A percentile compares a stretch with the other conserved stretches of the same genome.
These are phyloP conservation scores for Dendroctonus ponderosae DNA, from an alignment of 1,140 invertebrate genomes.

Conservation along the genomic window DNA sequence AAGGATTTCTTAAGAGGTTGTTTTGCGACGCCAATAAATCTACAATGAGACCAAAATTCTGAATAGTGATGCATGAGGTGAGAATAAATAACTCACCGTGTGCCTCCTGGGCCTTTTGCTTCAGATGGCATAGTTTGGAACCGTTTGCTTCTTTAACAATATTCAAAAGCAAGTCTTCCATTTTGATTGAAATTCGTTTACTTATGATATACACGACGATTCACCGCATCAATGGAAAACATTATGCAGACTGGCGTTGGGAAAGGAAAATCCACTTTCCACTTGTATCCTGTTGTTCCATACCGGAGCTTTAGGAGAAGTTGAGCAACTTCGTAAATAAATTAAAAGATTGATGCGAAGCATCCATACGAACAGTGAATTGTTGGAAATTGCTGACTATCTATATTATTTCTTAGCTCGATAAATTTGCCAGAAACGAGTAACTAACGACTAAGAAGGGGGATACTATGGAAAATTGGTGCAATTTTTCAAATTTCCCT, in stretches of 20 bases:
- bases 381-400: too few species aligned
- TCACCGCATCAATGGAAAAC: slow-evolving; percentile 18
- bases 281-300: too few species aligned
- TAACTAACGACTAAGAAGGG: too few species aligned
- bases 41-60: slow-evolving; percentile 49
- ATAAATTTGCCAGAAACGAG: too few species aligned
- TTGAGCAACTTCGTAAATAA: too few species aligned
- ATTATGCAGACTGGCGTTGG: slow-evolving; percentile 32
- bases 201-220: neutral
- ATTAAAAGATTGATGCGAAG: too few species aligned
- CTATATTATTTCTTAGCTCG: too few species aligned
- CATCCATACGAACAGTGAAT: too few species aligned
- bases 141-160: slow-evolving; percentile 75
- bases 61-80: slow-evolving; percentile 6
- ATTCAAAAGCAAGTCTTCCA: slow-evolving; percentile 81
- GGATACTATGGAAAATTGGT: too few species aligned
- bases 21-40: slow-evolving; percentile 81
- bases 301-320: too few species aligned
- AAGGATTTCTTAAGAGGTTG: slow-evolving; percentile 68
- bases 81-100: slow-evolving; percentile 56
- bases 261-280: too few species aligned
- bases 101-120: slow-evolving; percentile 76
- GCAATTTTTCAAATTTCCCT: too few species aligned
- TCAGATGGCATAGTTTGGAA: slow-evolving; percentile 67
- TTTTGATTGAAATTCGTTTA: slow-evolving; percentile 45